A percentile compares a stretch with the other conserved stretches of the same genome.
Conservation (phyloP, 2,113 vertebrate species). For the Alouatta palliata region DNA sequence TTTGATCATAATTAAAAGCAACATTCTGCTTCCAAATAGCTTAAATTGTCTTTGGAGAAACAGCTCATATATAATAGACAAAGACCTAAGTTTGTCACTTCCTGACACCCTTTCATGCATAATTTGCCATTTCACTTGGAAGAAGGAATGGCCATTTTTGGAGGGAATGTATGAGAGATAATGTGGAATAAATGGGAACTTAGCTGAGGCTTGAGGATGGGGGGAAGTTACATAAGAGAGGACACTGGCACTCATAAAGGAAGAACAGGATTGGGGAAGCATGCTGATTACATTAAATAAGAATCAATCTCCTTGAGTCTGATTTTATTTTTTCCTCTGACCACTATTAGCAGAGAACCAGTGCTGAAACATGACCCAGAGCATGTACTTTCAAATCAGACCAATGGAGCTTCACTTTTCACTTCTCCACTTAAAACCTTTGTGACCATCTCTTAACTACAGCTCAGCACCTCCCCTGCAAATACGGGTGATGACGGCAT, state of each 20-base stretch:
- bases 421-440: background rate
- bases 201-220: background rate
- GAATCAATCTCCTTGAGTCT: background rate
- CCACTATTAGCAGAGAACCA: background rate
- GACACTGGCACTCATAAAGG: rapidly evolving
- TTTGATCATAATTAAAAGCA: background rate
- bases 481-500: too few species aligned
- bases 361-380: background rate
- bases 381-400: background rate
- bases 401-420: background rate
- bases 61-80: background rate
- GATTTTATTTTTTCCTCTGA: background rate
- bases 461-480: background rate
- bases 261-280: background rate
- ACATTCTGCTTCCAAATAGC: background rate
- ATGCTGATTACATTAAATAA: background rate
- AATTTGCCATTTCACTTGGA: background rate
- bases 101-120: too few species aligned
- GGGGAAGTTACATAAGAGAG: background rate
- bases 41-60: background rate
- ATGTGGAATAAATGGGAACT: background rate
- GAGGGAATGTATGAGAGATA: background rate
- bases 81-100: too few species aligned
- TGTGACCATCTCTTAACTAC: background rate
- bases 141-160: background rate